Conservation (phyloP, 2,113 vertebrate genomes). For the Xenopus tropicalis region DNA sequence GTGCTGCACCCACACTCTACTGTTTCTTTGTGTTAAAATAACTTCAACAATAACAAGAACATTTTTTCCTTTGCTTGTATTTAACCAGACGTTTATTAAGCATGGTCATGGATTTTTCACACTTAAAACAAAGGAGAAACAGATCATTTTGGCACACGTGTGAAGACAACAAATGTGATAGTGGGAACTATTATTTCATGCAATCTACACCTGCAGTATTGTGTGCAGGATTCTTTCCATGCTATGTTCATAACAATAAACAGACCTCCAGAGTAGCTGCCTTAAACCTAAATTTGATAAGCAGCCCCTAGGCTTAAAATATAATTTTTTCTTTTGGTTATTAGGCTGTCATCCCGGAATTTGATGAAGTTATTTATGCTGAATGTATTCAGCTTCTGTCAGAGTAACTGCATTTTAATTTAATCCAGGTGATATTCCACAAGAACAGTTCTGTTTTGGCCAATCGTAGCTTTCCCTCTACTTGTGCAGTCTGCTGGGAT, state of each 20-base stretch:
- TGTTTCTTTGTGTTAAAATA: no score
- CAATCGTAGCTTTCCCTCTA: slow-evolving; percentile 69
- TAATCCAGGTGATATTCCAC: slow-evolving; percentile 72
- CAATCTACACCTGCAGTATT: slow-evolving; percentile 68
- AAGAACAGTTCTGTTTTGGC: slow-evolving; percentile 68
- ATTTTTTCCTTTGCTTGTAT: not conserved
- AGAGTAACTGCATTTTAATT: slow-evolving; percentile 75
- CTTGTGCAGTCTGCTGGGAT: slow-evolving; percentile 74
- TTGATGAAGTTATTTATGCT: slow-evolving; percentile 66
- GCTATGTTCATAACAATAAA: slow-evolving; percentile 65
- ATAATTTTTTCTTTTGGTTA: slow-evolving; percentile 49
- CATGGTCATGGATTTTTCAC: slow-evolving; percentile 46
- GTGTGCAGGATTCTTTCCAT: slow-evolving; percentile 64
- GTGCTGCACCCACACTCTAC: no score
- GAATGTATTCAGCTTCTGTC: slow-evolving; percentile 61
- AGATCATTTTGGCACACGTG: slow-evolving; percentile 59
- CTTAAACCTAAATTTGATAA: slow-evolving; percentile 56
- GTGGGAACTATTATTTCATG: slow-evolving; percentile 53
- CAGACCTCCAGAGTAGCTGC: slow-evolving; percentile 72
- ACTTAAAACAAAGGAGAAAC: slow-evolving; percentile 57
- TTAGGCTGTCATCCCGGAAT: slow-evolving; percentile 69
- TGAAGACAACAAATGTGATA: slow-evolving; percentile 52
- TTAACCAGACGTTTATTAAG: slow-evolving; percentile 11
- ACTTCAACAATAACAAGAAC: no score
- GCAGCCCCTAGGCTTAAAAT: slow-evolving; percentile 64